Evolutionary conservation across 2,113 vertebrate genomes (phyloP).

Genomic region (Globicephala melas): DNA sequence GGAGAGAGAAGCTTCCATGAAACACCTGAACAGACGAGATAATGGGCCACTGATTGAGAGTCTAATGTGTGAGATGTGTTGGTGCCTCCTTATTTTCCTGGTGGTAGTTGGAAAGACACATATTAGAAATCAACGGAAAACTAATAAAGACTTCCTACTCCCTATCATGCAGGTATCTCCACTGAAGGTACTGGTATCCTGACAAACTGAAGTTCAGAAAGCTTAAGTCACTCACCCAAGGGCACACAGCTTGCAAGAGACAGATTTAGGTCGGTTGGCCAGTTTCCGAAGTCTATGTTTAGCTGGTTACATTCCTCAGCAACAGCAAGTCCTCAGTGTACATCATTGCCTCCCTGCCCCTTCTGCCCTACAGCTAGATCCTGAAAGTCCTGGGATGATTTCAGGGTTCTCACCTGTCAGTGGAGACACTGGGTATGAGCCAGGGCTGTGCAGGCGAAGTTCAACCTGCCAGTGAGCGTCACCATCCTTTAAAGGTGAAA

Average conservation of each 20-base stretch:
- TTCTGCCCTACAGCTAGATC: neutral
- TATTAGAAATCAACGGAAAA: constrained; percentile 24
- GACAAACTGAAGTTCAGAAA: neutral
- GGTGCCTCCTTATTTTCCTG: constrained; percentile 25
- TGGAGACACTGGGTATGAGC: neutral
- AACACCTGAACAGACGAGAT: constrained; percentile 55
- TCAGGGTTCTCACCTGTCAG: neutral
- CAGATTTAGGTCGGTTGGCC: neutral
- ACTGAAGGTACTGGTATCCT: neutral
- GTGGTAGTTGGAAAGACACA: neutral
- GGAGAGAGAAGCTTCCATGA: constrained; percentile 38
- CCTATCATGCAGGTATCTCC: neutral
- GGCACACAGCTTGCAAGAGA: neutral
- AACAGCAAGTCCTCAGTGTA: neutral
- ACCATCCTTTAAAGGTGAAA: constrained; percentile 31
- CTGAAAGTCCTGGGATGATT: neutral
- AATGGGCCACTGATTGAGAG: constrained; percentile 43
- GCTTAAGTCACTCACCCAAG: neutral
- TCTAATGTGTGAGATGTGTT: neutral
- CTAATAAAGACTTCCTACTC: neutral
- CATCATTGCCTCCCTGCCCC: neutral
- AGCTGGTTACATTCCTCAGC: neutral
- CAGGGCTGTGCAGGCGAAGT: neutral
- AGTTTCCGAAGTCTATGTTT: neutral
- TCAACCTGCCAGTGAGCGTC: neutral